phyloP scores from a whole-genome alignment of 2,888 invertebrate genomes.

The Tineola bisselliella region DNA sequence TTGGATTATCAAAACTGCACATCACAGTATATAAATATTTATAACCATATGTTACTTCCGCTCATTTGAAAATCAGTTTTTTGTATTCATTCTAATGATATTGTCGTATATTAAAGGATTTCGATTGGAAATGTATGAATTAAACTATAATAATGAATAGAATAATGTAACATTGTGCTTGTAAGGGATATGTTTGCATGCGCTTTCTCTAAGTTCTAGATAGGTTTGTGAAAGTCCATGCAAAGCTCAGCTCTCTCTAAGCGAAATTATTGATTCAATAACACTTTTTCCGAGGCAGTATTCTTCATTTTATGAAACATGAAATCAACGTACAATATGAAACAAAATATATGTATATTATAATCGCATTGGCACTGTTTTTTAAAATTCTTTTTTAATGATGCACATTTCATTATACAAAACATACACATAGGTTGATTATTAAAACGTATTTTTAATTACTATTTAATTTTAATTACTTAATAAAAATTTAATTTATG shows the following conservation, averaged over 20 bases:
- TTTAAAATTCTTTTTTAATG: too few species aligned
- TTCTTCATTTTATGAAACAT: too few species aligned
- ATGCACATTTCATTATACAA: too few species aligned
- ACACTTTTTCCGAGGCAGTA: neutral
- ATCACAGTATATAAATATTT: neutral
- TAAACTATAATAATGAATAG: neutral
- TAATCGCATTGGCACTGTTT: too few species aligned
- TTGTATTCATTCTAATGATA: too few species aligned
- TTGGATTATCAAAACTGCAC: conserved; percentile 54
- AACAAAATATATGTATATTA: too few species aligned
- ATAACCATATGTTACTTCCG: neutral
- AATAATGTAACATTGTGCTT: neutral
- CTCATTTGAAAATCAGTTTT: too few species aligned
- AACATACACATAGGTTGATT: too few species aligned
- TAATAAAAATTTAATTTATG: neutral
- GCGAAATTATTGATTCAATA: neutral
- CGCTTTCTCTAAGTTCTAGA: conserved; percentile 5
- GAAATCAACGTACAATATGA: too few species aligned
- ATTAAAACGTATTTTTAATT: too few species aligned
- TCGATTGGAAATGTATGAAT: neutral
- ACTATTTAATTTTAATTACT: neutral
- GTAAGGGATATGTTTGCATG: conserved; percentile 8
- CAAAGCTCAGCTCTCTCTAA: neutral
- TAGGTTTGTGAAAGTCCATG: conserved; percentile 4
- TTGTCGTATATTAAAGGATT: too few species aligned